phyloP scores from a whole-genome alignment of 1,140 invertebrate species.

The Papilio polyxenes region DNA sequence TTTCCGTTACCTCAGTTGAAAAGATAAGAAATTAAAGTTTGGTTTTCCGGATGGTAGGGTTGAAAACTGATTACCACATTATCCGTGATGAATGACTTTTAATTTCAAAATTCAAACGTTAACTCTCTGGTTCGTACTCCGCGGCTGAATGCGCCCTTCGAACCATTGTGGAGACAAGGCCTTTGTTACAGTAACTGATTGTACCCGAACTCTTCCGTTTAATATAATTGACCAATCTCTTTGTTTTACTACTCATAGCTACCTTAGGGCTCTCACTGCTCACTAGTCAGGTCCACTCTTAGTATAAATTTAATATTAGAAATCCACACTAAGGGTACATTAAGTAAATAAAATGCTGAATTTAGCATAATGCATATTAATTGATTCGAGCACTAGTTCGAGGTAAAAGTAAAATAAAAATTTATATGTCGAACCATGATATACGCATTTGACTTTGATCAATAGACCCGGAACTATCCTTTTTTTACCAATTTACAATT shows the following conservation, averaged over 20 bases:
- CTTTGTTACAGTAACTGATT: slow-evolving; percentile 6
- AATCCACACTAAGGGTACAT: no score
- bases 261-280: no score
- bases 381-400: no score
- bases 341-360: no score
- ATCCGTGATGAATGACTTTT: not conserved
- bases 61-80: not conserved
- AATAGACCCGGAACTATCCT: no score
- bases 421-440: no score
- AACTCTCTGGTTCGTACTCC: not conserved
- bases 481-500: no score
- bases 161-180: not conserved
- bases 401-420: no score
- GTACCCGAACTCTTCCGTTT: not conserved
- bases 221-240: not conserved
- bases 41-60: not conserved
- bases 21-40: not conserved
- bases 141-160: not conserved
- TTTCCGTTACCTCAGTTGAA: not conserved
- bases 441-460: no score
- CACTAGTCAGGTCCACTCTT: no score
- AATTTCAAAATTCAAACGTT: not conserved
- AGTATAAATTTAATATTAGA: no score
- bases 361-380: no score
- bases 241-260: not conserved